Conservation (phyloP, 2,888 invertebrate species). For the Chymomyza fuscimana region DNA sequence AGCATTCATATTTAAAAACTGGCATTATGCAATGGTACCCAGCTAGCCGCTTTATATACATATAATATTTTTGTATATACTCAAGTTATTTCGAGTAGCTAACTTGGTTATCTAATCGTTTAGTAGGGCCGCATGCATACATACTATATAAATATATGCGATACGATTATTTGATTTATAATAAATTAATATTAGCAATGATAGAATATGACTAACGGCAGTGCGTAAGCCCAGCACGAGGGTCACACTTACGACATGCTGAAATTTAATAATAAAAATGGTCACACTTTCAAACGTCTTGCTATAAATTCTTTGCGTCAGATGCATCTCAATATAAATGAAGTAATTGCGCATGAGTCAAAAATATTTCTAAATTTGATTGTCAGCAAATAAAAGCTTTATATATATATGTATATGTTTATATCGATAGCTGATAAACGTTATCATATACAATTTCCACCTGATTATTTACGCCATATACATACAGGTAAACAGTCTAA, state of each 20-base stretch:
- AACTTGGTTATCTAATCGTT: neutral
- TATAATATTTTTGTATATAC: neutral
- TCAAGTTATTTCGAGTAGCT: neutral
- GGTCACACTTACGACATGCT: neutral
- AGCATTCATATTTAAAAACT: neutral
- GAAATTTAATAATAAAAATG: neutral
- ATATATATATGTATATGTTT: neutral
- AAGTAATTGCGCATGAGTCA: neutral
- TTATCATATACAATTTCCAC: slow-evolving; percentile 22
- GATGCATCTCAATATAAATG: neutral
- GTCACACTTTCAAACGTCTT: neutral
- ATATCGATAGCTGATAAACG: slow-evolving; percentile 32
- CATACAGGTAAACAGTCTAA: neutral
- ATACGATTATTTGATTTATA: neutral
- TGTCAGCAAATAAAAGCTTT: neutral
- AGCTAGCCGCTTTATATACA: too few relatives aligned
- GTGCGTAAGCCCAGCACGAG: neutral
- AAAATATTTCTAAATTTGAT: neutral
- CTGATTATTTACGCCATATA: neutral
- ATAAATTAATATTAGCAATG: neutral
- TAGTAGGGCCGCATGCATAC: neutral
- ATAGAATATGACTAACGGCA: neutral
- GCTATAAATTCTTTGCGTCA: neutral
- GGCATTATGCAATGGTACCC: too few relatives aligned
- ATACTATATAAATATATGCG: neutral